These are phyloP conservation scores for Drosophila carrolli DNA, from an alignment of 1,140 invertebrate species.

Conservation along the genomic window DNA sequence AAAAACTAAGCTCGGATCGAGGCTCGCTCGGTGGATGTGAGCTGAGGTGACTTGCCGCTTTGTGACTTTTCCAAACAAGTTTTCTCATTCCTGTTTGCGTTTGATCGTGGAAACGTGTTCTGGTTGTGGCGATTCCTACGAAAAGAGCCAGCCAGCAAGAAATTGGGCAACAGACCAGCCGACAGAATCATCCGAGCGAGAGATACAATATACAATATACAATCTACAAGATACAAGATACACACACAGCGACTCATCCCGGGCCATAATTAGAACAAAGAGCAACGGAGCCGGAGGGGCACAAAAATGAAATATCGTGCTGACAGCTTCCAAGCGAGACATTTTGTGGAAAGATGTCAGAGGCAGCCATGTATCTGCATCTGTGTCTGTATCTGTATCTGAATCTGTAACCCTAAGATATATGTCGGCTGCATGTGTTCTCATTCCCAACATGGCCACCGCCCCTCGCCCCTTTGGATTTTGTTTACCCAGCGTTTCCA, in stretches of 20 bases:
- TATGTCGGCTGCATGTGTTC: slow-evolving; percentile 48
- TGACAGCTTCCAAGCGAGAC: slow-evolving; percentile 66
- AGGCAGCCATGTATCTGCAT: slow-evolving; percentile 31
- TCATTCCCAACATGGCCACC: slow-evolving; percentile 54
- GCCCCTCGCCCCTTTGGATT: slow-evolving; percentile 20
- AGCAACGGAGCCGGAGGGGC: slow-evolving; percentile 23
- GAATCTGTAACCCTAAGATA: slow-evolving; percentile 36
- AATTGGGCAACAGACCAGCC: slow-evolving; percentile 43
- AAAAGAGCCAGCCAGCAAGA: slow-evolving; percentile 49
- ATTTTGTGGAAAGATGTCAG: slow-evolving; percentile 65
- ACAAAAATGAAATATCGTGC: slow-evolving; percentile 52
- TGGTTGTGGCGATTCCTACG: slow-evolving; percentile 45
- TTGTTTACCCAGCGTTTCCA: slow-evolving; percentile 37
- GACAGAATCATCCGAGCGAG: slow-evolving; percentile 38
- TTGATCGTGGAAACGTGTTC: slow-evolving; percentile 70
- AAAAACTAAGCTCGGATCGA: slow-evolving; percentile 36
- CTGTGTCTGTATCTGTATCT: slow-evolving; percentile 11
- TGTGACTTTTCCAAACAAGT: slow-evolving; percentile 59
- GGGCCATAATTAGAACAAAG: slow-evolving; percentile 75
- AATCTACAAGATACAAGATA: slow-evolving; percentile 23
- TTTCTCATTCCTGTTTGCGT: slow-evolving; percentile 57
- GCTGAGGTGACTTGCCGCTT: slow-evolving; percentile 18
- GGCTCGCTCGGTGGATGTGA: background rate
- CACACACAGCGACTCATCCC: slow-evolving; percentile 25
- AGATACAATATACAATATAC: slow-evolving; percentile 33